Base-by-base conservation (phyloP, 2,888 invertebrate species). In the Oligia strigilis region DNA sequence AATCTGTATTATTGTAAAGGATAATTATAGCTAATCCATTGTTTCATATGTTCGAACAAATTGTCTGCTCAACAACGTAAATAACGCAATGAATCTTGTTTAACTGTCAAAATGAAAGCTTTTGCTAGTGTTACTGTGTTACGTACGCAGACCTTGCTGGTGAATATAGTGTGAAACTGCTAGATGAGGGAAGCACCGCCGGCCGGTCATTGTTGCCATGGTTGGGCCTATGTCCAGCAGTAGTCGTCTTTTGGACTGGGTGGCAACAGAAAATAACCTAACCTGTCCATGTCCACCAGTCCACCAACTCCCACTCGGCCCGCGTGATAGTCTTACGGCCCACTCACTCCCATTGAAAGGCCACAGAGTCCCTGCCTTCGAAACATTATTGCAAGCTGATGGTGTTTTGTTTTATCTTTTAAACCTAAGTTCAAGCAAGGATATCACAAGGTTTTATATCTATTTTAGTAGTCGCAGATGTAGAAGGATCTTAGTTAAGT, bases 381-480 rank as follows among this genome's bases (percentile, higher is more conserved):
- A 36, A 29, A 64, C 17, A 3, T 62, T 36, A 64, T 2, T 17
- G 29, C 36, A 17, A 3, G 19, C 17, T 29, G 62, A 17, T 62
- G 29, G 62, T 64, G 36, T 36, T 65, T 4, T 29, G 1, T 46
- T 23, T 64, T 17, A 46, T 13, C 19, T 40, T 9, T 49, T 23
- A 64, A 77, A 75, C 36, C 19, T 19, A 73, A 29, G 29, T 64
- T 36, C 69, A 66, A 65, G 29, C 40, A 49, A 65, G 66, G 43
- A 52, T 60, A 79, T 40, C 40, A 66, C 40, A 66, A 66, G 66
- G 80, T 60, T 23, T 72, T 80, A 52, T 4, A 55, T 69, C 23
- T 81, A 58, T 69, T 69, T 80, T n/a, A 75, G 40, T 69, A 75
- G 55, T 13, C 78, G 19, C 77, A 85, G 77, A 82, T 82, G 83